phyloP scores from a whole-genome alignment of 1,140 invertebrate species.

The Drosophila tristis region DNA sequence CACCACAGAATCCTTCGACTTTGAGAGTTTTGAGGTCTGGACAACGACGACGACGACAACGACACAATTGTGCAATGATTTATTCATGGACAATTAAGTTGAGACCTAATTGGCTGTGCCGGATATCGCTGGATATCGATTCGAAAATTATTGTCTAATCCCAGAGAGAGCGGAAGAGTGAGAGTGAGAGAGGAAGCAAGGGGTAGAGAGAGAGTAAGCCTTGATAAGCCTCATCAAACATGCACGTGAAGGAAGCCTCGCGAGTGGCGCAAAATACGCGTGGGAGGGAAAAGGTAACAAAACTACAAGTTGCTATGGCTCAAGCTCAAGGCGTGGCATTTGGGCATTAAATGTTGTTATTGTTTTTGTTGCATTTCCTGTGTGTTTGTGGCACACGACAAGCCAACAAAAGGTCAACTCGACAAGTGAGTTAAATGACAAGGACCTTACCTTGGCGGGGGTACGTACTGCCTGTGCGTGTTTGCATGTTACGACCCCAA shows the following conservation, averaged over 20 bases:
- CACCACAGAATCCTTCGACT: conserved; percentile 43
- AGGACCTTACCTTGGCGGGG: conserved; percentile 72
- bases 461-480: conserved; percentile 50
- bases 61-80: conserved; percentile 50
- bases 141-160: conserved; percentile 73
- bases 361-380: conserved; percentile 9
- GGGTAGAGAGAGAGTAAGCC: conserved; percentile 26
- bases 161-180: background rate
- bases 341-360: conserved; percentile 56
- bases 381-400: conserved; percentile 54
- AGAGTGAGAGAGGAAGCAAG: too few species aligned
- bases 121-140: conserved; percentile 67
- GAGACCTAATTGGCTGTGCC: conserved; percentile 60
- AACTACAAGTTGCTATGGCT: conserved; percentile 50
- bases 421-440: conserved; percentile 78
- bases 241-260: conserved; percentile 46
- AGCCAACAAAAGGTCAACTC: conserved; percentile 71
- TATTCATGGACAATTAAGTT: conserved; percentile 70
- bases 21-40: conserved; percentile 22
- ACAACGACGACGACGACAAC: too few species aligned
- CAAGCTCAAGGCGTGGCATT: conserved; percentile 75
- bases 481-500: conserved; percentile 80
- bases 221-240: conserved; percentile 77
- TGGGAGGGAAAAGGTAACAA: conserved; percentile 19
- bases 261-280: background rate